Evolutionary conservation across 2,113 vertebrate species (phyloP), one percentile per base, ranked within the genome.

Genomic region (Alectura lathami): DNA sequence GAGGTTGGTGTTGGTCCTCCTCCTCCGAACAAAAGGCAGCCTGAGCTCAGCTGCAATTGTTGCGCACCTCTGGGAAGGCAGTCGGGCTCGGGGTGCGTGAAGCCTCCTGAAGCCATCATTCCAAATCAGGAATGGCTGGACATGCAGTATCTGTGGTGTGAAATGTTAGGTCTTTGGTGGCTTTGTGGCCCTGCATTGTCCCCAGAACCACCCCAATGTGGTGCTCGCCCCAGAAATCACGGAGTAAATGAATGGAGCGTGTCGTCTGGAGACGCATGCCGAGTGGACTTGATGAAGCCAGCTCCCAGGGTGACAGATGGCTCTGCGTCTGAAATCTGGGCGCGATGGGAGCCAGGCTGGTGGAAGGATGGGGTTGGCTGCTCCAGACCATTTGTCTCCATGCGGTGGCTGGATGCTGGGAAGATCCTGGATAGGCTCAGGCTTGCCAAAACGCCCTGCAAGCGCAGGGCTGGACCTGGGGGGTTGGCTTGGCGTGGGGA

Each of bases 31-130:
- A 47, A 69, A 47, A 73, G 17, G 50, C 30, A 17, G 10, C 0
- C 1, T 7, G 59, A 50, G 48, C 57, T 63, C 2, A 2, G 32
- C 8, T n/a, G 56, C 74, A 34, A 27, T 17, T 15, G 3, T 13
- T 29, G 64, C 4, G n/a, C 4, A 4, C 1, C 0, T 29, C 23
- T 10, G 18, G 29, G 2, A 59, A 42, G 70, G 47, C 34, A 40
- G 68, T 34, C 0, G n/a, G 10, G 48, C 34, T 56, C 3, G 1
- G 4, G 45, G 2, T 21, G 1, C 1, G 6, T 4, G 63, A 50
- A 66, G 63, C 40, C 24, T 53, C 48, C 22, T 8, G 36, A 36
- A 82, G 66, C 27, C 5, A 1, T 56, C 0, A 0, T 6, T 45
- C 69, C 7, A 4, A 11, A 8, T 3, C 0, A 1, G 83, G 73